Evolutionary conservation across 2,113 vertebrate species (phyloP).

Genomic region (Microcebus ravelobensis): DNA sequence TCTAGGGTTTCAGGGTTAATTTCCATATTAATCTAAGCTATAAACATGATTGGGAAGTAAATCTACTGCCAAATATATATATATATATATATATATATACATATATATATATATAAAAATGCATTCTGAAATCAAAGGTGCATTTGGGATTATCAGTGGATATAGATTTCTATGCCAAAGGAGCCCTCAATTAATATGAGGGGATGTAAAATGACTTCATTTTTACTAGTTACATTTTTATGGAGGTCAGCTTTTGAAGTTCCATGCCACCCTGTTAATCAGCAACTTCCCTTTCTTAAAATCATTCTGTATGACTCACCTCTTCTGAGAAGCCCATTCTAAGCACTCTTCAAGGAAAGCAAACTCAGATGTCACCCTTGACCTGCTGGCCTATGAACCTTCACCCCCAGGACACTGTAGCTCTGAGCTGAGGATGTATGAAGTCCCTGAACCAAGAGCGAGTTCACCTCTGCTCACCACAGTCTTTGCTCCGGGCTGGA

Average conservation of each 20-base stretch:
- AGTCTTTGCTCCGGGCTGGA: background rate
- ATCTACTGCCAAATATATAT: background rate
- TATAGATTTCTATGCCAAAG: constrained; percentile 44
- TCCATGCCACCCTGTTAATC: constrained; percentile 1
- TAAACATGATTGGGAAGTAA: constrained; percentile 58
- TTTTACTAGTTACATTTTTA: constrained; percentile 26
- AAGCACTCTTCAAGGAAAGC: constrained; percentile 25
- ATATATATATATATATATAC: background rate
- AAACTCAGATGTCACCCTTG: background rate
- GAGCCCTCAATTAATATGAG: background rate
- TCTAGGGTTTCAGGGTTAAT: constrained; percentile 49
- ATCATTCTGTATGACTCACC: constrained; percentile 15
- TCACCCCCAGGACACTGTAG: background rate
- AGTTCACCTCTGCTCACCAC: background rate
- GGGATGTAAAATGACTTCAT: background rate
- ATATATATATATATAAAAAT: background rate
- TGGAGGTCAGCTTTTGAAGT: constrained; percentile 43
- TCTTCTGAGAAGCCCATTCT: constrained; percentile 48
- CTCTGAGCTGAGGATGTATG: background rate
- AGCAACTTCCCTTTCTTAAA: constrained; percentile 42
- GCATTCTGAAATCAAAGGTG: constrained; percentile 41
- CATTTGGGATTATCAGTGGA: constrained; percentile 44
- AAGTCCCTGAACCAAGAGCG: background rate
- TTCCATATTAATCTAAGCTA: constrained; percentile 62
- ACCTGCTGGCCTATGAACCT: background rate